Evolutionary conservation across 2,888 invertebrate species (phyloP).

Genomic region (Hypomecis atomaria): DNA sequence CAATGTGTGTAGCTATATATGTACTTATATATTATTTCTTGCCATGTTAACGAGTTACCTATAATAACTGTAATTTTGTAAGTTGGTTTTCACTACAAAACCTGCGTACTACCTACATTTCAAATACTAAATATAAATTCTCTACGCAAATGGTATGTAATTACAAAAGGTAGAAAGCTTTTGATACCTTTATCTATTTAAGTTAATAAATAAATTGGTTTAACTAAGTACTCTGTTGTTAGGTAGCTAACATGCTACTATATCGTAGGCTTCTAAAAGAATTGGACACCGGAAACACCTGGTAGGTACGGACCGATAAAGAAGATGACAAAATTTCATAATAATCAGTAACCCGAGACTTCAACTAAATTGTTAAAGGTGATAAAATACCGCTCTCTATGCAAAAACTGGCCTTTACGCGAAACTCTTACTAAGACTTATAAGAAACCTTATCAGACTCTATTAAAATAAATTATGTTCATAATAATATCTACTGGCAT

Average conservation of each 20-base stretch:
- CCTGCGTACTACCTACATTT: too few species aligned
- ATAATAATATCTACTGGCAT: background rate
- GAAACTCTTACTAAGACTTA: background rate
- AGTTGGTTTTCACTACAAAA: too few species aligned
- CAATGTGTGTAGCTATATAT: too few species aligned
- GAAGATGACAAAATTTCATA: constrained; percentile 37
- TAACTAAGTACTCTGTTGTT: background rate
- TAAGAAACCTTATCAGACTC: constrained; percentile 4
- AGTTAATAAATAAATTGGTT: background rate
- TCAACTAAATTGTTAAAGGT: constrained; percentile 33
- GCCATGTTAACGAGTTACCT: too few species aligned
- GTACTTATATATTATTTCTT: too few species aligned
- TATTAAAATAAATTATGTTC: background rate
- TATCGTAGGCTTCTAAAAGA: constrained; percentile 35
- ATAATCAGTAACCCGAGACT: constrained; percentile 36
- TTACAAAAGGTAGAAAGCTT: too few species aligned
- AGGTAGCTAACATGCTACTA: background rate
- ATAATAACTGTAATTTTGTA: too few species aligned
- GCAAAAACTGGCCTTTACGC: constrained; percentile 16
- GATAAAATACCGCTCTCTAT: constrained; percentile 1
- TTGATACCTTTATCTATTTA: too few species aligned
- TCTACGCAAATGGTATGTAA: too few species aligned
- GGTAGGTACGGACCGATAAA: constrained; percentile 31
- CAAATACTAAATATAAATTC: too few species aligned
- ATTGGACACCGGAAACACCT: constrained; percentile 44